Conservation (phyloP, 2,797 vertebrate genomes). For the Potorous gilbertii region DNA sequence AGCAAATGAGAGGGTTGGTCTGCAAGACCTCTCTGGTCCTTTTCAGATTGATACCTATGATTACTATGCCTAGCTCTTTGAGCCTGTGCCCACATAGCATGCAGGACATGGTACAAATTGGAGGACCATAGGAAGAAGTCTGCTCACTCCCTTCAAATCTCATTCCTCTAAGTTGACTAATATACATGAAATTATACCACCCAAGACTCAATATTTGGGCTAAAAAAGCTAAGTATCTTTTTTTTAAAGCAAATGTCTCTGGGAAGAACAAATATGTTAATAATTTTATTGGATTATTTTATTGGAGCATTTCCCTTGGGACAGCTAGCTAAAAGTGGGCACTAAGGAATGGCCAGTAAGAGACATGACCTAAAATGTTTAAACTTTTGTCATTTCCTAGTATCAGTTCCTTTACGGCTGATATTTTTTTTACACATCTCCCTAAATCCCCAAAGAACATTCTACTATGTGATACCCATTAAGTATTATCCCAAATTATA, state of each 20-base stretch:
- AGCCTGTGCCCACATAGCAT: background rate
- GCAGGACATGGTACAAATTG: background rate
- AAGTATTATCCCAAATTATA: constrained; percentile 3
- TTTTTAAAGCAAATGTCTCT: background rate
- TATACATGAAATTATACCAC: background rate
- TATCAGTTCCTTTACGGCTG: background rate
- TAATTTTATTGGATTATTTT: background rate
- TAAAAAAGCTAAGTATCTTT: background rate
- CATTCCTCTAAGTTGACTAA: background rate
- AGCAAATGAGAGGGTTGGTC: background rate
- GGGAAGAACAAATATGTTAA: background rate
- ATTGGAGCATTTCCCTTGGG: background rate
- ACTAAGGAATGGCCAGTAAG: background rate
- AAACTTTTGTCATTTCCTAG: background rate
- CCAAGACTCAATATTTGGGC: background rate
- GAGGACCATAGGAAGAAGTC: background rate
- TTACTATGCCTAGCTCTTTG: background rate
- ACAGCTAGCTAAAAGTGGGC: background rate
- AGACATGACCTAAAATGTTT: background rate
- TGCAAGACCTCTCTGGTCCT: background rate
- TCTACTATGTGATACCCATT: background rate
- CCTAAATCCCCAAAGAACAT: background rate
- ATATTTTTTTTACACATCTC: background rate
- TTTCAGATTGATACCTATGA: background rate
- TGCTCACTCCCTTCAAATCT: background rate